Evolutionary conservation across 2,113 vertebrate species (phyloP).

Genomic region (Megaceryle torquata): DNA sequence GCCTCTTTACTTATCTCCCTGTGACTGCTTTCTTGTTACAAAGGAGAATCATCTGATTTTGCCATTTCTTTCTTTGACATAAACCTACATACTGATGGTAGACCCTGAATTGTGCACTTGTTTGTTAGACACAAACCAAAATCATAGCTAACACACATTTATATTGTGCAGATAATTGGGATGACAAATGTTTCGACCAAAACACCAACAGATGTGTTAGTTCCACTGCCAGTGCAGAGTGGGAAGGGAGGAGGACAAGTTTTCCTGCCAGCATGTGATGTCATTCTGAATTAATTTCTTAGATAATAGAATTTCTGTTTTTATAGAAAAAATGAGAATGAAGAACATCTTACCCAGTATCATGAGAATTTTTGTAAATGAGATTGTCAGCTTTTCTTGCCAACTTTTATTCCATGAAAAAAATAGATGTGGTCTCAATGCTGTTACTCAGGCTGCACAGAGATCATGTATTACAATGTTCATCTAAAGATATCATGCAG

Average conservation of each 20-base stretch:
- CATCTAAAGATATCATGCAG: neutral
- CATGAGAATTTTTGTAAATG: neutral
- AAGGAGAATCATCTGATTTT: neutral
- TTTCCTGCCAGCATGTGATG: neutral
- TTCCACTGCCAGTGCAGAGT: neutral
- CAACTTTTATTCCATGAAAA: neutral
- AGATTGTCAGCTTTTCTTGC: neutral
- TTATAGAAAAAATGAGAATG: neutral
- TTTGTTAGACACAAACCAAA: slow-evolving; percentile 28
- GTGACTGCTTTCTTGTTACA: neutral
- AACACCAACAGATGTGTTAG: slow-evolving; percentile 15
- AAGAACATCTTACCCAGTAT: neutral
- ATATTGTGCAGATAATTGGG: slow-evolving; percentile 51
- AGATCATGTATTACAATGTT: neutral
- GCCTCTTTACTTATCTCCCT: neutral
- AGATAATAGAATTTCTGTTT: slow-evolving; percentile 10
- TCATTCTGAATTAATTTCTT: neutral
- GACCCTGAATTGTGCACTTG: neutral
- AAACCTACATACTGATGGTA: neutral
- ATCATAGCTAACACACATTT: slow-evolving; percentile 26
- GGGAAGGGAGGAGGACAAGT: neutral
- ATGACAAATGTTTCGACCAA: neutral
- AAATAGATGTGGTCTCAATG: neutral
- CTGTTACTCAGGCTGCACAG: neutral
- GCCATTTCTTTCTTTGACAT: neutral